These are phyloP conservation scores for Crossaster papposus DNA, from an alignment of 53 echinoderm and acorn worm genomes.

Conservation along the genomic window DNA sequence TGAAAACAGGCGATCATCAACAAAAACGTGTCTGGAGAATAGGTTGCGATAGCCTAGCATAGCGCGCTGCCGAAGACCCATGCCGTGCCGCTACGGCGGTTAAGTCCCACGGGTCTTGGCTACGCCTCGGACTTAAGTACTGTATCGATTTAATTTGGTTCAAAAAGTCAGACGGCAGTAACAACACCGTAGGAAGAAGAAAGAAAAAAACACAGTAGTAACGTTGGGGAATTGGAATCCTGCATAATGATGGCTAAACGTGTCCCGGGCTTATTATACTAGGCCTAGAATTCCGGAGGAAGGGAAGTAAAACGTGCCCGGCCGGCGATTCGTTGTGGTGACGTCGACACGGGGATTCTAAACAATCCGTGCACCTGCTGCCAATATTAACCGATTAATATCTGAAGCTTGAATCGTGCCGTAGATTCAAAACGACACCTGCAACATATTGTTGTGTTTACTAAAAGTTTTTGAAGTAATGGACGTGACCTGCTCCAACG, in stretches of 20 bases:
- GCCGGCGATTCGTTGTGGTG: not conserved
- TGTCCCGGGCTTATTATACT: conserved; percentile 30
- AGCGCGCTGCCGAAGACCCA: not conserved
- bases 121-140: conserved; percentile 30
- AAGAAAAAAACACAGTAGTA: conserved; percentile 10
- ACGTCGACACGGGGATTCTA: conserved; percentile 23
- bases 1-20: conserved; percentile 20
- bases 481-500: too few species aligned
- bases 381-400: not conserved
- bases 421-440: not conserved
- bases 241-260: conserved; percentile 23
- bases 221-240: not conserved
- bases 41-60: not conserved
- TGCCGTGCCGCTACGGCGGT: not conserved
- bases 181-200: not conserved
- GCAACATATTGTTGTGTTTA: not conserved
- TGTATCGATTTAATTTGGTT: conserved; percentile 61
- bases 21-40: conserved; percentile 21
- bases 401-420: not conserved
- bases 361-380: conserved; percentile 35
- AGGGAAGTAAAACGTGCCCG: conserved; percentile 22
- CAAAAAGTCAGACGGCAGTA: conserved; percentile 48
- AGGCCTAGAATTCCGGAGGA: conserved; percentile 27
- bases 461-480: not conserved
- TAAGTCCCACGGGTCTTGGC: conserved; percentile 23